Conservation (phyloP, 2,888 invertebrate genomes). For the Tupiocoris notatus region DNA sequence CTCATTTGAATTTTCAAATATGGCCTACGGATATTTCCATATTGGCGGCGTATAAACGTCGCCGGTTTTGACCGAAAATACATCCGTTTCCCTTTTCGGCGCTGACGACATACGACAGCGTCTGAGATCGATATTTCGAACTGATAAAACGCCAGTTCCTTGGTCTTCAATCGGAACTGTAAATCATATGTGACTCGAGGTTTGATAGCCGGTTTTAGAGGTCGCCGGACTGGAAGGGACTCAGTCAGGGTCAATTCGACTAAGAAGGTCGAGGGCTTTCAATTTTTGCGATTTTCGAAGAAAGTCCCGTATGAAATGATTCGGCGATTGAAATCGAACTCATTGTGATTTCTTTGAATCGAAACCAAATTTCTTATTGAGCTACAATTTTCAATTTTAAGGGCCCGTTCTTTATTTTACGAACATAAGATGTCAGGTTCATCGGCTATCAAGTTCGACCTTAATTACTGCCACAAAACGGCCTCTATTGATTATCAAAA, state of each 20-base stretch:
- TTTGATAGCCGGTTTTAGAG: conserved; percentile 4
- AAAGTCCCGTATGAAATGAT: too few relatives aligned
- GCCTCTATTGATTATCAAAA: too few relatives aligned
- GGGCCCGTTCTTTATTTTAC: too few relatives aligned
- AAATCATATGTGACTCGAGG: neutral
- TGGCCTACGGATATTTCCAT: neutral
- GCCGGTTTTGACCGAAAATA: neutral
- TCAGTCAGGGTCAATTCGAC: conserved; percentile 12
- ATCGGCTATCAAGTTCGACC: too few relatives aligned
- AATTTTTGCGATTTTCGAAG: too few relatives aligned
- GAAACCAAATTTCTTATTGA: too few relatives aligned
- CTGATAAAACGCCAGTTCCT: neutral
- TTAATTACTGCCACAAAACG: too few relatives aligned
- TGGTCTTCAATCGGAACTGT: neutral
- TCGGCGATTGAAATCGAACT: too few relatives aligned
- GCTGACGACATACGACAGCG: neutral
- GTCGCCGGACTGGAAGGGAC: too few relatives aligned
- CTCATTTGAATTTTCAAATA: neutral
- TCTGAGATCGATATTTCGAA: neutral
- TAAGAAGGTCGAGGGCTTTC: conserved; percentile 13
- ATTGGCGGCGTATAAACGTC: neutral
- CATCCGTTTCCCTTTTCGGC: neutral
- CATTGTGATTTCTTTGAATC: too few relatives aligned
- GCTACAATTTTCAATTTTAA: too few relatives aligned
- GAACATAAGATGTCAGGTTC: too few relatives aligned